Percentiles rank a stretch among this genome's conserved stretches.
These are phyloP conservation scores for Drosophila ficusphila DNA, from an alignment of 1,140 invertebrate genomes.

Conservation along the genomic window DNA sequence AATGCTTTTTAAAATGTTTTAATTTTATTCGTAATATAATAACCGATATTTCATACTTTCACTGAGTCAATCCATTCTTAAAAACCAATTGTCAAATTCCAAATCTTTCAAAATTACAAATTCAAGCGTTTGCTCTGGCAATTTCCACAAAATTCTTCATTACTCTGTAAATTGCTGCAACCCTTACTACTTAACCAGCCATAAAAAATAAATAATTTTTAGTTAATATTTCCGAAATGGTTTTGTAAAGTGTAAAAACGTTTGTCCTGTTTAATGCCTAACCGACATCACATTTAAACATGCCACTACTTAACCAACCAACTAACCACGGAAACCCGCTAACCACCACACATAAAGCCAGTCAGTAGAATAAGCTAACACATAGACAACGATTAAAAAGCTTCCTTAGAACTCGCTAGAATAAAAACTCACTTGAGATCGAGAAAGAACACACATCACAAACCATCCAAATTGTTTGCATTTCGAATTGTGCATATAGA, in stretches of 20 bases:
- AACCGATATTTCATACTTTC: background rate
- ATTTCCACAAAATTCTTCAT: constrained; percentile 5
- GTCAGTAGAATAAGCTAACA: constrained; percentile 43
- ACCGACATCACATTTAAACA: constrained; percentile 40
- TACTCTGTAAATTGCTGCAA: constrained; percentile 29
- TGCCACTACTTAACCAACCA: constrained; percentile 8
- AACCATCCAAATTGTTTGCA: constrained; percentile 35
- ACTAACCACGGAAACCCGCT: constrained; percentile 8
- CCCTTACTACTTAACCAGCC: constrained; percentile 16
- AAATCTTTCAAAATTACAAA: constrained; percentile 1
- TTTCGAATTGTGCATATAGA: constrained; percentile 20
- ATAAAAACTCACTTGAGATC: constrained; percentile 20
- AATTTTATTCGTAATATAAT: background rate
- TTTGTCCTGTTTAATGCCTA: constrained; percentile 64
- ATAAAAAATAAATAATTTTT: constrained; percentile 9
- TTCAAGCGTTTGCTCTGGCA: background rate
- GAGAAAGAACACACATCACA: constrained; percentile 33
- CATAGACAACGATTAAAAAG: constrained; percentile 38
- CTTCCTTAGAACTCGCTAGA: constrained; percentile 41
- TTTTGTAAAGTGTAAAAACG: constrained; percentile 70
- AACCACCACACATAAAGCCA: constrained; percentile 24
- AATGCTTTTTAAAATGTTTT: background rate
- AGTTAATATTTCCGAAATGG: constrained; percentile 27
- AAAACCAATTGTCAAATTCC: background rate
- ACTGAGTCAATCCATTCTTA: background rate